A percentile compares a stretch with the other conserved stretches of the same genome.
These are phyloP conservation scores for Boulengeromyrus knoepffleri DNA, from an alignment of 2,113 vertebrate species.

Conservation along the genomic window DNA sequence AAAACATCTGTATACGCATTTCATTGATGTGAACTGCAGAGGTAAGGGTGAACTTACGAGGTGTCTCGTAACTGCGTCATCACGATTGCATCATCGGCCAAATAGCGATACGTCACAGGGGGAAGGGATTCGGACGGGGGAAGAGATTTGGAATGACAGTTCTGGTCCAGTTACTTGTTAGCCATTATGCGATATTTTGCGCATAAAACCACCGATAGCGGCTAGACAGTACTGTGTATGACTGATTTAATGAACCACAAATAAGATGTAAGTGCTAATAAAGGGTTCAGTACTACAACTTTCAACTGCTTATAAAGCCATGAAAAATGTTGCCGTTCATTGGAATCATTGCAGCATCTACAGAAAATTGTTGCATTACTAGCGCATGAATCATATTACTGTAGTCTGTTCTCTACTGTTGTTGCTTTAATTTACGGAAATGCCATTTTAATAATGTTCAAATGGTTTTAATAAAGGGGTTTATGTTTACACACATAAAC, in stretches of 20 bases:
- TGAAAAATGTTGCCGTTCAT: neutral
- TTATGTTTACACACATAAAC: neutral
- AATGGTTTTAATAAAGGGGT: neutral
- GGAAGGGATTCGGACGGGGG: neutral
- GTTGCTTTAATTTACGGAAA: neutral
- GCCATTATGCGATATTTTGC: neutral
- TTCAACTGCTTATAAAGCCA: neutral
- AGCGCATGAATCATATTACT: neutral
- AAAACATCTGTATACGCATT: neutral
- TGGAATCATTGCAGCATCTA: neutral
- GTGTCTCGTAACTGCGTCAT: neutral
- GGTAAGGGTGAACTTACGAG: neutral
- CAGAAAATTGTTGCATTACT: neutral
- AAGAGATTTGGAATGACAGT: neutral
- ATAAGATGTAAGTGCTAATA: neutral
- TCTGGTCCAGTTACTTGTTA: neutral
- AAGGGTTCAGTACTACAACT: neutral
- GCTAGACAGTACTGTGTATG: neutral
- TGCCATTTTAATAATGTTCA: neutral
- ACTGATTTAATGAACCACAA: neutral
- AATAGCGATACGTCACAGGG: neutral
- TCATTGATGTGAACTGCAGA: neutral
- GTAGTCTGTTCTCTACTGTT: neutral
- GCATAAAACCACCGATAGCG: neutral
- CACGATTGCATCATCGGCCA: neutral